Base-by-base conservation (phyloP, 1,140 invertebrate species). In the Apis florea region DNA sequence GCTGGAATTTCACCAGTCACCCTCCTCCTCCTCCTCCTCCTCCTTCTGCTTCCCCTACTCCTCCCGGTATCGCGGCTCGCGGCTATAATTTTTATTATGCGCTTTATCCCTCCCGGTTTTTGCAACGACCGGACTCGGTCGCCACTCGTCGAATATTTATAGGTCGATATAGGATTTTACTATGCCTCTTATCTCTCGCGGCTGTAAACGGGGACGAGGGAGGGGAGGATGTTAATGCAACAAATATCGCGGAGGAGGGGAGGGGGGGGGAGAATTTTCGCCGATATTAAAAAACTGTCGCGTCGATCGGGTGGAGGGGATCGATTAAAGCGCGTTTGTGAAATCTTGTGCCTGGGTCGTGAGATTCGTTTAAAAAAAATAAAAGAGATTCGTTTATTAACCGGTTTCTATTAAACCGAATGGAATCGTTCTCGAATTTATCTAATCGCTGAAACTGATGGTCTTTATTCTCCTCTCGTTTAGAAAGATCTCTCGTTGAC, bases 1-100 rank as follows among this genome's bases (percentile, higher is more conserved):
- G 54, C 21, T 49, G 80, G 73, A 82, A 77, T 82, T 82, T 77
- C 66, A 68, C 49, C 63, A 68, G 72, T 40, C 66, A 9, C 11
- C 59, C 64, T n/a, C 47, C 6, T 61, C 66, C 15, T 15, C 66
- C 15, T 68, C 66, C 24, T 47, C 31, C n/a, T 31, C 4, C 31
- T 40, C 31, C 31, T 40, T 5, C 31, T 5, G 3, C 31, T 40
- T 2, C 26, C 31, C 31, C 31, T 40, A 40, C 4, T 40, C 31
- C 31, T 8, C 15, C n/a, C 53, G 40, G 66, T 69, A 26, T 75
- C 73, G 59, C 49, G 10, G 40, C 72, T 19, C 49, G 24, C 31
- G 21, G 53, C 71, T 54, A 80, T 80, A 49, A 74, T 80, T 80
- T 81, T 81, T 81, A 81, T 75, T 75, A 67, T 67, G 63, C 63